Evolutionary conservation across 2,797 vertebrate genomes (phyloP).

Genomic region (Tapirus indicus): DNA sequence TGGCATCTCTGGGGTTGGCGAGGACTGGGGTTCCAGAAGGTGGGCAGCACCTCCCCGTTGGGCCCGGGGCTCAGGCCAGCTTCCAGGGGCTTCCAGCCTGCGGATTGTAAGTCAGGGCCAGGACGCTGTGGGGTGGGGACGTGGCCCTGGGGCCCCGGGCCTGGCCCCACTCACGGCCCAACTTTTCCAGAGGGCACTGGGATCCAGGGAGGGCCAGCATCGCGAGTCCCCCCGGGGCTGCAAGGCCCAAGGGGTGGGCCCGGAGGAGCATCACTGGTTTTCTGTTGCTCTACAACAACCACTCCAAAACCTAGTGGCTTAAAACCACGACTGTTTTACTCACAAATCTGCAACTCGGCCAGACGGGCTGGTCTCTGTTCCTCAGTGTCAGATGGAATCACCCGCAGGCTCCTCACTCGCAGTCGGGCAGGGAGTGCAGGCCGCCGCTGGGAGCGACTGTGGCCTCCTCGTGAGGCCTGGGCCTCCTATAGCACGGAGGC

Average conservation of each 20-base stretch:
- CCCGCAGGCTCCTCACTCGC: background rate
- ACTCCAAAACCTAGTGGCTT: background rate
- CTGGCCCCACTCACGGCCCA: background rate
- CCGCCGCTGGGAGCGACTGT: too few relatives aligned
- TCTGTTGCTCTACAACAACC: too few relatives aligned
- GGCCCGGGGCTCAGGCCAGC: background rate
- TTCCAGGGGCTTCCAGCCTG: conserved; percentile 56
- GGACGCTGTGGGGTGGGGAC: conserved; percentile 46
- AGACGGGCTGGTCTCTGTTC: background rate
- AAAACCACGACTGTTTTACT: background rate
- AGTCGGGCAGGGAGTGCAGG: background rate
- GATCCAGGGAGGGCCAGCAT: fast-evolving
- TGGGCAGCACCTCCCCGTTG: fast-evolving
- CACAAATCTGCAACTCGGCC: background rate
- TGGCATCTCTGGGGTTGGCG: fast-evolving
- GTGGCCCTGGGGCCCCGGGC: conserved; percentile 53
- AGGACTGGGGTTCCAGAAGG: too few relatives aligned
- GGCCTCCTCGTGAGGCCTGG: background rate
- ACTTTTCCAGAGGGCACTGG: conserved; percentile 80
- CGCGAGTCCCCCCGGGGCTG: background rate
- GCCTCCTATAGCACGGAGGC: background rate
- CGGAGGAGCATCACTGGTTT: background rate
- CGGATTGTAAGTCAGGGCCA: conserved; percentile 62
- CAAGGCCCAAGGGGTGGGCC: background rate
- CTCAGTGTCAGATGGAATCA: background rate